These are phyloP conservation scores for Drosophila histrio DNA, from an alignment of 2,888 invertebrate species.

Conservation along the genomic window DNA sequence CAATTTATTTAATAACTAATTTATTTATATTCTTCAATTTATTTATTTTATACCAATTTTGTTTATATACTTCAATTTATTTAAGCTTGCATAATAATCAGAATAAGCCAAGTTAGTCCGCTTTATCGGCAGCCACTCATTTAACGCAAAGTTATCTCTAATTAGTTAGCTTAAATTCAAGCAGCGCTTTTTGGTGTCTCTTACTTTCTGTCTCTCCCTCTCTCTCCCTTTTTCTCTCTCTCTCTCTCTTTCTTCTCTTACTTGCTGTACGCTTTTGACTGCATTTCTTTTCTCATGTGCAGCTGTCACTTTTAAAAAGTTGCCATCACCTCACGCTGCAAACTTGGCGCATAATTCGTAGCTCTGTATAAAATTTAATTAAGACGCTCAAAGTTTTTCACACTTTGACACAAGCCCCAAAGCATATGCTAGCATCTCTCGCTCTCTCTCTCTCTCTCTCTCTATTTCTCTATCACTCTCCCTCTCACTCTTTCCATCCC, in stretches of 20 bases:
- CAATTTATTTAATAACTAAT: no score
- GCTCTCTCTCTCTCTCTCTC: not conserved
- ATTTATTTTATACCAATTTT: not conserved
- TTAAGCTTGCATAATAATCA: not conserved
- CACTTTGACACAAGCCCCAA: slow-evolving; percentile 72
- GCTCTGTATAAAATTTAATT: slow-evolving; percentile 73
- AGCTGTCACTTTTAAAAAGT: slow-evolving; percentile 76
- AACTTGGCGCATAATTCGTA: slow-evolving; percentile 58
- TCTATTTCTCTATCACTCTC: not conserved
- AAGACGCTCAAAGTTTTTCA: slow-evolving; percentile 75
- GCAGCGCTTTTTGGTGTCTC: slow-evolving; percentile 1
- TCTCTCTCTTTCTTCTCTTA: not conserved
- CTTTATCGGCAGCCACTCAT: slow-evolving; percentile 51
- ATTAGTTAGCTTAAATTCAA: slow-evolving; percentile 65
- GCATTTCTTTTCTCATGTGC: slow-evolving; percentile 53
- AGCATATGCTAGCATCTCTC: no score
- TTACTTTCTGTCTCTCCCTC: not conserved
- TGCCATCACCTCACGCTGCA: slow-evolving; percentile 50
- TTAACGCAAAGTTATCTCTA: slow-evolving; percentile 53
- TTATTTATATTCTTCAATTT: not conserved
- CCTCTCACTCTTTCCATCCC: slow-evolving; percentile 16
- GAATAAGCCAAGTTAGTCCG: not conserved
- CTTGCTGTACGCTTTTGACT: slow-evolving; percentile 7
- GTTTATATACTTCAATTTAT: not conserved
- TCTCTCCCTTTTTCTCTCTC: not conserved